Percentiles rank a stretch among this genome's conserved stretches.
These are phyloP conservation scores for Lordiphosa fenestrarum DNA, from an alignment of 2,888 invertebrate species.

Conservation along the genomic window DNA sequence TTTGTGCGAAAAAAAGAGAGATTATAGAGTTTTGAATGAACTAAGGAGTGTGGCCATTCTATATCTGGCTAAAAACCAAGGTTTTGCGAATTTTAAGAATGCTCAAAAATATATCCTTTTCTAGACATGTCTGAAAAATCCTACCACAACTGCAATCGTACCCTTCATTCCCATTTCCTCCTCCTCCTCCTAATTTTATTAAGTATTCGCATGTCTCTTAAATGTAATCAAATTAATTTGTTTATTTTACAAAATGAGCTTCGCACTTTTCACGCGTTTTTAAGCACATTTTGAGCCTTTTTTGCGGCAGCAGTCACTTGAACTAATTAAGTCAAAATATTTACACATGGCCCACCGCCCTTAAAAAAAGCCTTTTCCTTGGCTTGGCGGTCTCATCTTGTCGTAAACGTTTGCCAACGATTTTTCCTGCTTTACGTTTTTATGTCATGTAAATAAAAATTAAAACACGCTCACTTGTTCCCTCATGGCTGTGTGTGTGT, in stretches of 20 bases:
- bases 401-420: slow-evolving; percentile 28
- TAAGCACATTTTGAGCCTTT: slow-evolving; percentile 33
- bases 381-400: slow-evolving; percentile 16
- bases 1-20: no score
- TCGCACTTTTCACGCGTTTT: slow-evolving; percentile 63
- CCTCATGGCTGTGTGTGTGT: slow-evolving; percentile 2
- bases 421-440: slow-evolving; percentile 20
- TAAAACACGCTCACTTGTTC: slow-evolving; percentile 36
- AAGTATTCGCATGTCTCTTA: slow-evolving; percentile 19
- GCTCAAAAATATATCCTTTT: no score
- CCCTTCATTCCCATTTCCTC: no score
- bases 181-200: neutral
- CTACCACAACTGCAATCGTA: no score
- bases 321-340: slow-evolving; percentile 69
- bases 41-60: no score
- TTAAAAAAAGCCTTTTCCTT: neutral
- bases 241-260: slow-evolving; percentile 65
- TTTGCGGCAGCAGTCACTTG: slow-evolving; percentile 28
- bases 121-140: no score
- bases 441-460: slow-evolving; percentile 60
- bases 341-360: slow-evolving; percentile 49
- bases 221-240: slow-evolving; percentile 64
- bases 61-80: no score
- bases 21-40: no score
- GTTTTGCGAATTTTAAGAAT: no score